Conservation (phyloP, 2,113 vertebrate genomes). For the Lasiurus borealis region DNA sequence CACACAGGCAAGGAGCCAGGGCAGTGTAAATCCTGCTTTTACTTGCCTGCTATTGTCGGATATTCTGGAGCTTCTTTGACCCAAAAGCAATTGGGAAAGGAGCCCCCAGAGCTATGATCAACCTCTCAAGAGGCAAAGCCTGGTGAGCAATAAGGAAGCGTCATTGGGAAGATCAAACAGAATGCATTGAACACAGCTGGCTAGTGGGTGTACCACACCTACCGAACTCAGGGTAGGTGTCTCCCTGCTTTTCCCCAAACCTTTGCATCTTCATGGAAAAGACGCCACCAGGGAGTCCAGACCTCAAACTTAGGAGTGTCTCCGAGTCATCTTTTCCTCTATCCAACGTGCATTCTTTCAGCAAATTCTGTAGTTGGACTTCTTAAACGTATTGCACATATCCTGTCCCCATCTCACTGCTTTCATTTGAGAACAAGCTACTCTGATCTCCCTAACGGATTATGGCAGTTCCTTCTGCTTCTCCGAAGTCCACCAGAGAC, state of each 20-base stretch:
- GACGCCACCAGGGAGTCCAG: neutral
- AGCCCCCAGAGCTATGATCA: neutral
- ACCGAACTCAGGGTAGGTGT: neutral
- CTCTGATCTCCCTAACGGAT: accelerated
- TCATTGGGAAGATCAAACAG: neutral
- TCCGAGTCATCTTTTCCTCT: neutral
- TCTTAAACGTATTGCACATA: neutral
- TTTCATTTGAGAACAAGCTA: neutral
- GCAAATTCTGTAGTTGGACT: neutral
- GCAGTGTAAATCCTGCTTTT: accelerated
- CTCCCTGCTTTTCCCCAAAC: neutral
- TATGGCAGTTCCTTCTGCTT: accelerated
- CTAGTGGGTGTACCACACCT: neutral
- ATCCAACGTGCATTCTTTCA: neutral
- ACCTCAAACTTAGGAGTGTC: neutral
- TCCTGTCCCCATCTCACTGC: accelerated
- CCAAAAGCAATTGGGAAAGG: neutral
- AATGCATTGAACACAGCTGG: neutral
- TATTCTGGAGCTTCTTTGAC: neutral
- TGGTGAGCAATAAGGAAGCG: neutral
- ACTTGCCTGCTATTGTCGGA: neutral
- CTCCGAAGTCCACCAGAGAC: neutral
- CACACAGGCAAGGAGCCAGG: neutral
- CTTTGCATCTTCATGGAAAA: neutral
- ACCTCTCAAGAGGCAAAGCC: neutral